Evolutionary conservation across 2,888 invertebrate genomes (phyloP).

Genomic region (Drosophila neutralis): DNA sequence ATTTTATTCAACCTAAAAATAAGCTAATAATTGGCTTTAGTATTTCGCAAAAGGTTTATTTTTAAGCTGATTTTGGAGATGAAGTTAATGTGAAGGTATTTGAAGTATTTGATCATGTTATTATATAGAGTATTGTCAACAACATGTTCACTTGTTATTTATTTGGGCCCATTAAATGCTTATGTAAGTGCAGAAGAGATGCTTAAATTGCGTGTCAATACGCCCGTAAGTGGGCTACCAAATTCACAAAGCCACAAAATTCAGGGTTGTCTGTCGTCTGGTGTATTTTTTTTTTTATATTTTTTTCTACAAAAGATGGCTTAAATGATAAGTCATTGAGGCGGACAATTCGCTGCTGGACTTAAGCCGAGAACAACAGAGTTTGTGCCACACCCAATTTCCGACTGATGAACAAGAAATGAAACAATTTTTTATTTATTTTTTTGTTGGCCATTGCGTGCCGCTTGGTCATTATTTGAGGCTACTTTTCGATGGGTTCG

Average conservation of each 20-base stretch:
- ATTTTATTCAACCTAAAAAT: not conserved
- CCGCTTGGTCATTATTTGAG: slow-evolving; percentile 62
- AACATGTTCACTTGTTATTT: slow-evolving; percentile 26
- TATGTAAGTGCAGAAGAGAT: slow-evolving; percentile 46
- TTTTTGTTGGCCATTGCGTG: slow-evolving; percentile 63
- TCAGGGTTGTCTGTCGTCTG: not conserved
- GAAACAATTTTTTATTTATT: not conserved
- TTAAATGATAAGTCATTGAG: slow-evolving; percentile 57
- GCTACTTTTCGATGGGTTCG: slow-evolving; percentile 21
- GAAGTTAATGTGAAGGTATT: not conserved
- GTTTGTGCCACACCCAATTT: slow-evolving; percentile 32
- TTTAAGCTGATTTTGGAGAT: not conserved
- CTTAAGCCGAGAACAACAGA: not conserved
- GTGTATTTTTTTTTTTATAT: too few species aligned
- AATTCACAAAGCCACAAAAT: slow-evolving; percentile 4
- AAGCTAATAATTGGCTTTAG: not conserved
- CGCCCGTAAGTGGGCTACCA: slow-evolving; percentile 46
- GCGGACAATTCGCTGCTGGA: slow-evolving; percentile 42
- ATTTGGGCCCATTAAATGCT: slow-evolving; percentile 56
- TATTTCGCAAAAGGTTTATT: not conserved
- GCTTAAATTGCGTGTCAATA: slow-evolving; percentile 60
- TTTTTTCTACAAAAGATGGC: slow-evolving; percentile 39
- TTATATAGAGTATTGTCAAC: slow-evolving; percentile 13
- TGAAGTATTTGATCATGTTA: not conserved
- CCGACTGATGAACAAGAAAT: slow-evolving; percentile 7